Evolutionary conservation across 2,888 invertebrate species (phyloP).

Genomic region (Automeris io): DNA sequence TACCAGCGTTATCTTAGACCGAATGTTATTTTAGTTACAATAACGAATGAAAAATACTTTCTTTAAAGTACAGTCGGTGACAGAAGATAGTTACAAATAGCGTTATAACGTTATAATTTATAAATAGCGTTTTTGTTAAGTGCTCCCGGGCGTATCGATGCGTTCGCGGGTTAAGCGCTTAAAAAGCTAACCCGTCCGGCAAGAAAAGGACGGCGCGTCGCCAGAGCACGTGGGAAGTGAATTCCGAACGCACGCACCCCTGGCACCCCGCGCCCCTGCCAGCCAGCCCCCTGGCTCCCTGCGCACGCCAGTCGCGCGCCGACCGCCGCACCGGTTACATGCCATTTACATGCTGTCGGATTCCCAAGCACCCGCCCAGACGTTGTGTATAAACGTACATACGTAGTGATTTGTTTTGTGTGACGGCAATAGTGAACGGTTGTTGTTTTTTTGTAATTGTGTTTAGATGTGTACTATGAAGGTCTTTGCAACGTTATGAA

Average conservation of each 20-base stretch:
- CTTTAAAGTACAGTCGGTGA: too few species aligned
- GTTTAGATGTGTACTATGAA: slow-evolving; percentile 70
- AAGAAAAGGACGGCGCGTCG: slow-evolving; percentile 64
- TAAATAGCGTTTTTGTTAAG: slow-evolving; percentile 69
- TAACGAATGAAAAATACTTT: too few species aligned
- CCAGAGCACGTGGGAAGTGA: slow-evolving; percentile 72
- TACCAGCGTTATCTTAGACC: too few species aligned
- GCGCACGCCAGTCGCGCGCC: slow-evolving; percentile 72
- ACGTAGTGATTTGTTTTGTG: slow-evolving; percentile 72
- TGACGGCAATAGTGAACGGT: slow-evolving; percentile 41
- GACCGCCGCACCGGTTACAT: slow-evolving; percentile 64
- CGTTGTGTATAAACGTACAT: slow-evolving; percentile 60
- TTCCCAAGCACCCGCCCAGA: slow-evolving; percentile 46
- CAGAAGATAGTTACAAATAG: too few species aligned
- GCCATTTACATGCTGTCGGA: slow-evolving; percentile 22
- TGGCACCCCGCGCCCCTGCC: slow-evolving; percentile 29
- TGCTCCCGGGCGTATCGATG: slow-evolving; percentile 67
- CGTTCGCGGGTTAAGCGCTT: slow-evolving; percentile 60
- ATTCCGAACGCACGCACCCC: slow-evolving; percentile 76
- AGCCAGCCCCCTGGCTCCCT: slow-evolving; percentile 26
- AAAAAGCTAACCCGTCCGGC: slow-evolving; percentile 73
- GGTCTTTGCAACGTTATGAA: slow-evolving; percentile 71
- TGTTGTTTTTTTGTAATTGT: slow-evolving; percentile 44
- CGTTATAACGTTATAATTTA: too few species aligned
- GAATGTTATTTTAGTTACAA: too few species aligned